Conservation (phyloP, 2,113 vertebrate genomes). For the Panthera uncia region DNA sequence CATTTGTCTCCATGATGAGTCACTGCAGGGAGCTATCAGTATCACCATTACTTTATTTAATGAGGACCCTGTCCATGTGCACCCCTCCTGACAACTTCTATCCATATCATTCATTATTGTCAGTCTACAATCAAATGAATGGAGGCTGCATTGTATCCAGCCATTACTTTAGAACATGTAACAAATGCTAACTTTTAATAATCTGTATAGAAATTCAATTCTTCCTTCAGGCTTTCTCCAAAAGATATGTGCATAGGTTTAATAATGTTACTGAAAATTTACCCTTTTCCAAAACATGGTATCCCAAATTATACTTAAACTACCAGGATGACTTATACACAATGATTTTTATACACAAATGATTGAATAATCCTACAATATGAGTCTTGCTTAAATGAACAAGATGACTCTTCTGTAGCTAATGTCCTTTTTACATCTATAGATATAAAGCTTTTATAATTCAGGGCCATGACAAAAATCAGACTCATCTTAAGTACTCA, state of each 20-base stretch:
- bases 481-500: neutral
- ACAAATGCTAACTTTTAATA: neutral
- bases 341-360: neutral
- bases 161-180: slow-evolving; percentile 35
- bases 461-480: neutral
- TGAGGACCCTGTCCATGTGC: slow-evolving; percentile 56
- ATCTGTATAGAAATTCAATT: neutral
- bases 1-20: slow-evolving; percentile 75
- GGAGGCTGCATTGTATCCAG: neutral
- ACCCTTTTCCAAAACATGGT: neutral
- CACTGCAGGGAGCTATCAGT: slow-evolving; percentile 69
- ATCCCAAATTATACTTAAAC: neutral
- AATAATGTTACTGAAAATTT: neutral
- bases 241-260: neutral
- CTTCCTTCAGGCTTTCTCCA: neutral
- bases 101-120: slow-evolving; percentile 53
- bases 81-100: slow-evolving; percentile 50
- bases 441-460: neutral
- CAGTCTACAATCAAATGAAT: slow-evolving; percentile 12
- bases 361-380: neutral
- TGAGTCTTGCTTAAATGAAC: neutral
- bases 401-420: neutral
- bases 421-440: neutral
- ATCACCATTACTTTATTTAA: slow-evolving; percentile 77
- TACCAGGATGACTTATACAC: neutral